Base-by-base conservation (phyloP, 2,113 vertebrate species). In the Scomber scombrus region DNA sequence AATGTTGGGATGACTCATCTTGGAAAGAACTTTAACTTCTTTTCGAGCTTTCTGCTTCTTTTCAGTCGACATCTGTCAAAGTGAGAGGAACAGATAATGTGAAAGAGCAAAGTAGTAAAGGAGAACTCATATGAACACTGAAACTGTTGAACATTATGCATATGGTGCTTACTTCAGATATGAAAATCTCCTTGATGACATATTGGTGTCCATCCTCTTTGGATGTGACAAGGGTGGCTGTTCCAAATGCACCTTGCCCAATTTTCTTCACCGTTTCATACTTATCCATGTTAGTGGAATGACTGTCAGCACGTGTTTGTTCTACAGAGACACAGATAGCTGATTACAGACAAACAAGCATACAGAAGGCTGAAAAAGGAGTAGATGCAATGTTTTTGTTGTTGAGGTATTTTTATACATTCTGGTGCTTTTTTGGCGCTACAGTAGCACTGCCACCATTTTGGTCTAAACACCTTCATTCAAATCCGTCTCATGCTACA, bases 1-100 rank as follows among this genome's bases (percentile, higher is more conserved):
- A 83, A 99, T 98, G 93, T 99, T 99, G 3, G 98, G 98, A 92
- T 99, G 98, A 87, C 97, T 99, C 98, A 99, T 98, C 86, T 98
- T 98, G 78, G 96, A 97, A 80, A 99, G 93, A n/a, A 99, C 96
- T 64, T 96, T 96, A 79, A 99, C 98, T 94, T 99, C 98, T 92
- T 96, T 97, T n/a, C 97, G 96, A 26, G 98, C 98, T 91, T 99
- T 98, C 88, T 96, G 96, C 87, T 97, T 96, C 89, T 99, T 97
- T 92, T 96, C 98, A 87, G 89, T 96, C 18, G 98, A 96, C 98
- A 99, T 99, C 98, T 99, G 91, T 58, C 9, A 70, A 77, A 65
- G 50, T 47, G 78, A 40, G 34, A 40, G 7, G 1, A 9, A 72
- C 4, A 56, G 0, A 58, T 15, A 11, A 21, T 12, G 8, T 15